Percentiles rank a stretch among this genome's conserved stretches.
Conservation (phyloP, 2,113 vertebrate species). For the Dromaius novaehollandiae region DNA sequence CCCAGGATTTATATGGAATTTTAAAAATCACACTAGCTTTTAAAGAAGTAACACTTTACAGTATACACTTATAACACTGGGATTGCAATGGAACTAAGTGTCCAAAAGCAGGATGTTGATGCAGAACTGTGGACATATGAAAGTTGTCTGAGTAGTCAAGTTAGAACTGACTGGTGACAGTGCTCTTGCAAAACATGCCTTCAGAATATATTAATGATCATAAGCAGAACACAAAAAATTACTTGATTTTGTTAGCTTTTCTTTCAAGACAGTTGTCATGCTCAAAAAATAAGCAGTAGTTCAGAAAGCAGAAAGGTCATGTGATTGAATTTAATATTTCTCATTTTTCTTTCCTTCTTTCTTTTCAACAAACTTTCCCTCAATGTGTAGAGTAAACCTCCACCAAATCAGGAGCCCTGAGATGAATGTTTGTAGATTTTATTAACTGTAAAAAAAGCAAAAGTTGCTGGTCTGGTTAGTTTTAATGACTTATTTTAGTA, state of each 20-base stretch:
- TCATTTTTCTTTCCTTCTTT: not conserved
- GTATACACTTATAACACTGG: not conserved
- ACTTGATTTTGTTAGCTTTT: not conserved
- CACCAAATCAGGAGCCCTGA: not conserved
- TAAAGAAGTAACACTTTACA: not conserved
- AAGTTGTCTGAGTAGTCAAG: not conserved
- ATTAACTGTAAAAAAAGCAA: not conserved
- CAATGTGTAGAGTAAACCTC: not conserved
- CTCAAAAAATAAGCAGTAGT: not conserved
- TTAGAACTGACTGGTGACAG: not conserved
- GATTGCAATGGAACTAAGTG: not conserved
- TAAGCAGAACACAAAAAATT: not conserved
- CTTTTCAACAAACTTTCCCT: not conserved
- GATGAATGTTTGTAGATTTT: not conserved
- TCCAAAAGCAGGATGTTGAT: not conserved
- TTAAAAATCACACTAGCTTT: not conserved
- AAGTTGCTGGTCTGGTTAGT: not conserved
- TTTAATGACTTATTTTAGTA: not conserved
- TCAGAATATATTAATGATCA: not conserved
- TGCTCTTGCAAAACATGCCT: not conserved
- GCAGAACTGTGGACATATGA: not conserved
- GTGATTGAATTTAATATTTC: not conserved
- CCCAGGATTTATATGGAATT: not conserved
- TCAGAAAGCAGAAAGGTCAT: not conserved
- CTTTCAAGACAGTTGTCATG: not conserved